Base-by-base conservation (phyloP, 1,140 invertebrate species). In the Prorops nasuta region DNA sequence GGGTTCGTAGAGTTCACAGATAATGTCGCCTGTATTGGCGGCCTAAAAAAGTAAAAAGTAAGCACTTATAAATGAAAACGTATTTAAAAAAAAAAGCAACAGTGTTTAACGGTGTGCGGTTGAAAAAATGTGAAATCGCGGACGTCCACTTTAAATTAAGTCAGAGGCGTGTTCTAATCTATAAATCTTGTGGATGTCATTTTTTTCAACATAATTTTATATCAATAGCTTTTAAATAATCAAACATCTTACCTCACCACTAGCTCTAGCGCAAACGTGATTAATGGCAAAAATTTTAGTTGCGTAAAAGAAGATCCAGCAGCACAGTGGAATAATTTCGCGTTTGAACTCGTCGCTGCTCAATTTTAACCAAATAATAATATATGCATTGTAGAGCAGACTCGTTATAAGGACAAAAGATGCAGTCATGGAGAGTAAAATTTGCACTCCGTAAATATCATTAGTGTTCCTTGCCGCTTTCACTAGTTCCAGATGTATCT, bases 401-500 rank as follows among this genome's bases (percentile, higher is more conserved):
- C 39, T 41, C 3, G 54, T 67, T 10, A 62, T 40, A 14, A 60
- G 49, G 2, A 60, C 15, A 7, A 64, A 59, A 0, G 54, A 56
- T 0, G 40, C 9, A 18, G 34, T 51, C 51, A 67, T 60, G 9
- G 56, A 49, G 7, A 60, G 12, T 0, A 65, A 43, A 8, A 67
- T 53, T 24, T 66, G 64, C 19, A 54, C 19, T 1, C 64, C 65
- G 10, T 43, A 70, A 1, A 40, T 31, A 2, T 57, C 43, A 35
- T 66, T 70, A 0, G 56, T 21, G 2, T 35, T 42, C 4, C 42
- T 51, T 3, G 52, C 51, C 3, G 43, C 55, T 28, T 51, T 56
- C 20, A 60, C 49, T 24, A 70, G 22, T 34, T 67, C 54, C 6
- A 70, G 45, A 31, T 70, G 64, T 22, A 62, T 45, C 51, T 67